Evolutionary conservation across 1,140 invertebrate genomes (phyloP).

Genomic region (Hycleus cichorii): DNA sequence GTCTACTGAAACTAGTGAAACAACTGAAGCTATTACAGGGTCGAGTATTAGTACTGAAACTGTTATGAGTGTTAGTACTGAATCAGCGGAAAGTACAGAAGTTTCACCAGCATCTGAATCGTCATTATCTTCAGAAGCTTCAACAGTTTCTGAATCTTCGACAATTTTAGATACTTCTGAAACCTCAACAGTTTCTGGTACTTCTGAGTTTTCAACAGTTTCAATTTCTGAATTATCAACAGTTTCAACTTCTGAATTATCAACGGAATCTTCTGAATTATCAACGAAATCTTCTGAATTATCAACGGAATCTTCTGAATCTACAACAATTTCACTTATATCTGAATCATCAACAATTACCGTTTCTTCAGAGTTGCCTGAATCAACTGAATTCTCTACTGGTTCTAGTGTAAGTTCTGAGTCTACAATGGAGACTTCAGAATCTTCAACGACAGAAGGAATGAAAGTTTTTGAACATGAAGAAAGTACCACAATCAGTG

Average conservation of each 20-base stretch:
- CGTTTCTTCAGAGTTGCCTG: conserved; percentile 3
- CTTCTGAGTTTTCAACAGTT: conserved; percentile 17
- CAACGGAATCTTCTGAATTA: conserved; percentile 16
- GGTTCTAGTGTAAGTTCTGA: conserved; percentile 13
- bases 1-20: no score
- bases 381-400: conserved; percentile 6
- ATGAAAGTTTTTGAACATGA: no score
- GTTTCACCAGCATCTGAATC: conserved; percentile 12
- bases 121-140: conserved; percentile 7
- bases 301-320: conserved; percentile 9
- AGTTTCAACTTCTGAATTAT: no score
- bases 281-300: conserved; percentile 17
- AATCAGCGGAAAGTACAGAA: conserved; percentile 4
- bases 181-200: not conserved
- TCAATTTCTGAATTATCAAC: conserved; percentile 19
- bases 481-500: conserved; percentile 26
- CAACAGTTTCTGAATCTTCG: conserved; percentile 15
- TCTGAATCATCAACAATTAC: conserved; percentile 7
- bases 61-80: conserved; percentile 14
- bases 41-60: not conserved
- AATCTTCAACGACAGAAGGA: conserved; percentile 5
- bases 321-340: conserved; percentile 24
- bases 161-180: no score
- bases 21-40: not conserved
- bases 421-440: conserved; percentile 10